A percentile compares a stretch with the other conserved stretches of the same genome.
These are phyloP conservation scores for Asarcornis scutulata DNA, from an alignment of 2,113 vertebrate genomes.

Conservation along the genomic window DNA sequence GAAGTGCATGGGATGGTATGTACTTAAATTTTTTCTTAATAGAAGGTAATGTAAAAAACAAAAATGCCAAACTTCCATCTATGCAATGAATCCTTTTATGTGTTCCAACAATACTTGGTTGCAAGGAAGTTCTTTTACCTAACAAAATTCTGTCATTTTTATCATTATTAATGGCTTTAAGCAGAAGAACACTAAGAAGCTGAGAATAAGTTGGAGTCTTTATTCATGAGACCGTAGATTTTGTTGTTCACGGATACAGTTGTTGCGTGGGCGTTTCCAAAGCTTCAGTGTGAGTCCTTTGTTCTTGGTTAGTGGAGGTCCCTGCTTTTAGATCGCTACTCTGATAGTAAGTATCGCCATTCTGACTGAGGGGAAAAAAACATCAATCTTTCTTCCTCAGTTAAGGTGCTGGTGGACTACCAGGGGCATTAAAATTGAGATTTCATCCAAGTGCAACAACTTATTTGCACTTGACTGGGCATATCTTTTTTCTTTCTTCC, in stretches of 20 bases:
- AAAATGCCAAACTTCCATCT: background rate
- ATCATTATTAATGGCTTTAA: background rate
- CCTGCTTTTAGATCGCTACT: background rate
- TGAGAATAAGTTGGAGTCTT: background rate
- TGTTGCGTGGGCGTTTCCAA: background rate
- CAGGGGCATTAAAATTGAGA: background rate
- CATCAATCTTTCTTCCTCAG: background rate
- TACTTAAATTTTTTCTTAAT: background rate
- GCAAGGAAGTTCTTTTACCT: background rate
- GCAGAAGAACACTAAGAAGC: background rate
- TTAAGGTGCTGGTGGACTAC: background rate
- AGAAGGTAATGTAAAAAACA: background rate
- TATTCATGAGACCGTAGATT: background rate
- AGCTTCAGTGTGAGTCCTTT: background rate
- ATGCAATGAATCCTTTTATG: rapidly evolving
- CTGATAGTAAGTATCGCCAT: background rate
- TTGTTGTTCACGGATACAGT: background rate
- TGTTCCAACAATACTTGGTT: background rate
- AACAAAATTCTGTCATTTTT: background rate
- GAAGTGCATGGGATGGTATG: rapidly evolving
- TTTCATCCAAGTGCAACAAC: background rate
- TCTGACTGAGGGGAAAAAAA: background rate
- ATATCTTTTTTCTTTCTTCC: background rate
- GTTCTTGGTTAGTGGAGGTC: background rate
- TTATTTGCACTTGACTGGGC: background rate